phyloP scores from a whole-genome alignment of 2,888 invertebrate species.

The Seira musarum region DNA sequence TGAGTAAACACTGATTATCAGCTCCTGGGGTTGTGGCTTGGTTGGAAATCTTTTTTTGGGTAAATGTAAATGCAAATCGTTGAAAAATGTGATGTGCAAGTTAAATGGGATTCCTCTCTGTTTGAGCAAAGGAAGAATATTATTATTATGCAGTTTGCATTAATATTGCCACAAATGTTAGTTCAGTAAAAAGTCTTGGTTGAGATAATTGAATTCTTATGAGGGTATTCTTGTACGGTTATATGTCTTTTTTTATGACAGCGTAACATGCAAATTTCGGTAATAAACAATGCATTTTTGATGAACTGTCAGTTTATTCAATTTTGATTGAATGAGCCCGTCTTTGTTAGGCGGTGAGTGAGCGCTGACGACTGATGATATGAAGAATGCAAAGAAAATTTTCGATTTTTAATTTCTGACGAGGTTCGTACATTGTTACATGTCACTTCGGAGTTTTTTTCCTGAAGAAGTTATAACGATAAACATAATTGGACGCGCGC shows the following conservation, averaged over 20 bases:
- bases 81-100: not conserved
- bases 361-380: not conserved
- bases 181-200: not conserved
- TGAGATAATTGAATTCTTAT: not conserved
- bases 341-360: not conserved
- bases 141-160: not conserved
- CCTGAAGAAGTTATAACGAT: not conserved
- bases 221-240: not conserved
- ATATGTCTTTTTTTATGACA: conserved; percentile 8
- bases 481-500: not conserved
- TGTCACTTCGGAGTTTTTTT: conserved; percentile 29
- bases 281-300: conserved; percentile 33
- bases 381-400: not conserved
- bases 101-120: not conserved
- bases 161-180: not conserved
- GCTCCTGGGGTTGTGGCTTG: conserved; percentile 6
- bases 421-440: conserved; percentile 14
- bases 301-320: conserved; percentile 40
- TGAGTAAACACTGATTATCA: conserved; percentile 13
- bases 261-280: conserved; percentile 11
- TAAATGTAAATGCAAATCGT: not conserved
- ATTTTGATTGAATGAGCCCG: conserved; percentile 30
- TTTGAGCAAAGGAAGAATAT: not conserved
- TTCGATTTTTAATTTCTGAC: conserved; percentile 20
- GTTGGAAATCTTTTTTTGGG: not conserved